Evolutionary conservation across 2,113 vertebrate species (phyloP).

Genomic region (Smithornis capensis): DNA sequence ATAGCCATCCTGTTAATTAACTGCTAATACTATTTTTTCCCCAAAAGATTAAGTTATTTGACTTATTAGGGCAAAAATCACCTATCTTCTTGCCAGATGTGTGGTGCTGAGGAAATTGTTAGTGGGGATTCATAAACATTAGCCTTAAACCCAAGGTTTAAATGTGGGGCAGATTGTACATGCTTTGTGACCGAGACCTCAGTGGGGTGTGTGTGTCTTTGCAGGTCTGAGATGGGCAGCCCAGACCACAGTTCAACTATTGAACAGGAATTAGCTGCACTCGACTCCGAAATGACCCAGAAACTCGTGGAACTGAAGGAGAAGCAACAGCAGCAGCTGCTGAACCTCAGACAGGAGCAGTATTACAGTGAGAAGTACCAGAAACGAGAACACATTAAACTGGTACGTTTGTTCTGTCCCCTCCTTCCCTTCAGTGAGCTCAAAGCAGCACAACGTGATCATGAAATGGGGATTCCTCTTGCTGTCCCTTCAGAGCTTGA

Average conservation of each 20-base stretch:
- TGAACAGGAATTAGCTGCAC: constrained; percentile 85
- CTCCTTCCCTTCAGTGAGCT: background rate
- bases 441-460: background rate
- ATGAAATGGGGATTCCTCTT: background rate
- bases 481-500: background rate
- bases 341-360: constrained; percentile 94
- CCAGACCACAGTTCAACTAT: constrained; percentile 84
- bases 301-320: constrained; percentile 89
- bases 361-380: constrained; percentile 98
- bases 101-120: background rate
- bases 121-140: background rate
- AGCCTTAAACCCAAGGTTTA: background rate
- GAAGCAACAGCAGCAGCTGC: constrained; percentile 91
- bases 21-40: background rate
- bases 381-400: constrained; percentile 94
- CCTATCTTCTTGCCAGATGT: background rate
- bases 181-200: background rate
- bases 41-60: background rate
- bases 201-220: background rate
- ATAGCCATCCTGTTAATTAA: background rate
- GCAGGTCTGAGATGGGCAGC: constrained; percentile 79
- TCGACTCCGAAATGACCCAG: constrained; percentile 87
- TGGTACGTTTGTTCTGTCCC: constrained; percentile 70
- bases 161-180: background rate
- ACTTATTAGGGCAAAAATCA: background rate